Conservation (phyloP, 2,113 vertebrate genomes). For the Procavia capensis region DNA sequence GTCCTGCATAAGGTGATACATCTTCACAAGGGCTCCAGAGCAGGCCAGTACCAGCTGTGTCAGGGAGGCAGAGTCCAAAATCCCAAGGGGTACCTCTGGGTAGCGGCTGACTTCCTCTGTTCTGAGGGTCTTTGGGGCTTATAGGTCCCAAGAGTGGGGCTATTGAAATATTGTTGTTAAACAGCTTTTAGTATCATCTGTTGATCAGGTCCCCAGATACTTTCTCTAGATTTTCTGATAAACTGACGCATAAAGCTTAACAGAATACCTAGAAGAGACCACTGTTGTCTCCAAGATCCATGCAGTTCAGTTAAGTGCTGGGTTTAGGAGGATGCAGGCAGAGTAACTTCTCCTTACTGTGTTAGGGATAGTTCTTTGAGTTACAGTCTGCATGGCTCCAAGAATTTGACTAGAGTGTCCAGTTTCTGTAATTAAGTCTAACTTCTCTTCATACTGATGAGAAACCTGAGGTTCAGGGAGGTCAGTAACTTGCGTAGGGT, state of each 20-base stretch:
- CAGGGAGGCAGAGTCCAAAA: background rate
- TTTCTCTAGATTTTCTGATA: background rate
- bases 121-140: background rate
- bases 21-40: background rate
- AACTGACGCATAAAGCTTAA: background rate
- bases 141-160: background rate
- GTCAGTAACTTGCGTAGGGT: background rate
- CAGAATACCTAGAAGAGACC: background rate
- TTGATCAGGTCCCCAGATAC: background rate
- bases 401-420: background rate
- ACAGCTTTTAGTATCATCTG: background rate
- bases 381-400: background rate
- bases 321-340: fast-evolving
- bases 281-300: fast-evolving
- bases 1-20: background rate
- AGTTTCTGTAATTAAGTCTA: background rate
- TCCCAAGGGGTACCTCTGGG: fast-evolving
- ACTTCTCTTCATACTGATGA: background rate
- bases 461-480: background rate
- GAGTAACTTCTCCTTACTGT: background rate
- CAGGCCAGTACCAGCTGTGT: fast-evolving
- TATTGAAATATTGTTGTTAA: too few relatives aligned
- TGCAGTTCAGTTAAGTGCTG: too few relatives aligned
- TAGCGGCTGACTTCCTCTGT: fast-evolving
- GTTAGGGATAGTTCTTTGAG: background rate